Base-by-base conservation (phyloP, 2,797 vertebrate genomes). In the Enteromius treurensis region DNA sequence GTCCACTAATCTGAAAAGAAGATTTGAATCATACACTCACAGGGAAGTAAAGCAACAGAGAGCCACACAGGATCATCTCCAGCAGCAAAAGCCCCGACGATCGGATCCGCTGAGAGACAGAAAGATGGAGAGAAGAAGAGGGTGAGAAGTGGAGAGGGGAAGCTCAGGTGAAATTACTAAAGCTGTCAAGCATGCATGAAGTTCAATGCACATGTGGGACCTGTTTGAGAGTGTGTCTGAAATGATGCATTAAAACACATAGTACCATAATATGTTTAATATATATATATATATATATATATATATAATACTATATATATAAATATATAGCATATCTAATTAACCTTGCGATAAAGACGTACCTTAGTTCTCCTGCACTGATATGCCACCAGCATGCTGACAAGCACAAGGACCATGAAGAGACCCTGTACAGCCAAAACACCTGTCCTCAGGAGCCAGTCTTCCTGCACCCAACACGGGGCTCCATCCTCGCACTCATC, bases 41-140 rank as follows among this genome's bases (percentile, higher is more conserved):
- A 0, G 98, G 97, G 88, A 99, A 99, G 92, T 98, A 99, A 85
- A 99, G 97, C 15, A 99, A 96, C 87, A 99, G 93, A 32, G 97
- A 97, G 21, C 98, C 98, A 42, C 97, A 97, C 83, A 99, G 92
- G 89, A 99, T 97, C 0, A 91, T 95, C 93, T 99, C 98, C 92
- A 99, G 93, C 83, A 99, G 95, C 85, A 98, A 71, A 19, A 98
- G 92, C 26, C 97, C 96, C 0, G 97, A 99, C 0, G 97, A 94
- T 42, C 95, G 94, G 89, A 98, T 98, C 85, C 95, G 96, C 98
- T 99, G 89, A 40, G 42, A 83, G 82, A 82, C 67, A 75, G 85
- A 84, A 84, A 70, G 37, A 88, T 21, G 51, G 45, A 69, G 26
- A 83, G n/a, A 29, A 68, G 77, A 73, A 80, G 32, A 70, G 17